phyloP scores from a whole-genome alignment of 2,888 invertebrate genomes.

The Julus scandinavius region DNA sequence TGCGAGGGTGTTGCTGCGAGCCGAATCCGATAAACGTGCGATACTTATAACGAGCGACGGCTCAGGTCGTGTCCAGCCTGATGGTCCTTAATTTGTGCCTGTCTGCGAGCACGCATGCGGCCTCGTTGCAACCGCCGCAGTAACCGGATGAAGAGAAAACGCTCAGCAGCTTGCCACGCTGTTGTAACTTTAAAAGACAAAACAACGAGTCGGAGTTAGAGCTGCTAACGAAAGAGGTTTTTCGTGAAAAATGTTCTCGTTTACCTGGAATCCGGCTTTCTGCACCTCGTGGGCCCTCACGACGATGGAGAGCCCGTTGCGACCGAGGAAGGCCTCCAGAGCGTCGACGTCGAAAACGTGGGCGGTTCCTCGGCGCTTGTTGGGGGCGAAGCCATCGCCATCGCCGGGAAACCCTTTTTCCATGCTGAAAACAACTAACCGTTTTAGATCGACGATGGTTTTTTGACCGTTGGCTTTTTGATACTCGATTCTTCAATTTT shows the following conservation, averaged over 20 bases:
- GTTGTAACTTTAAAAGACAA: slow-evolving; percentile 70
- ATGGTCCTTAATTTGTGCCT: slow-evolving; percentile 75
- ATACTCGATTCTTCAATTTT: too few species aligned
- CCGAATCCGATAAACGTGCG: too few species aligned
- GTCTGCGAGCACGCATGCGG: slow-evolving; percentile 76
- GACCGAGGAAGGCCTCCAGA: slow-evolving; percentile 74
- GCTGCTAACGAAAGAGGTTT: too few species aligned
- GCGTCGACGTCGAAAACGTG: slow-evolving; percentile 78
- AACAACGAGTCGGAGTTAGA: too few species aligned
- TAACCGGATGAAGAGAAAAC: slow-evolving; percentile 81
- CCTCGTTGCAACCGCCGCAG: slow-evolving; percentile 78
- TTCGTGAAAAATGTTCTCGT: not conserved
- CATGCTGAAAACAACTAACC: not conserved
- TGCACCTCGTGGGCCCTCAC: slow-evolving; percentile 81
- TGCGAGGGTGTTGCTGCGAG: too few species aligned
- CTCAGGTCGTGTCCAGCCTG: slow-evolving; percentile 69
- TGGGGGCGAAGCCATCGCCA: slow-evolving; percentile 69
- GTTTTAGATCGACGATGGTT: too few species aligned
- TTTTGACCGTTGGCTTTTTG: too few species aligned
- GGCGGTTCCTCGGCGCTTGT: slow-evolving; percentile 77
- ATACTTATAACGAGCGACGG: not conserved
- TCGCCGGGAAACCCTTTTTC: not conserved
- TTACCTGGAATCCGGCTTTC: slow-evolving; percentile 77
- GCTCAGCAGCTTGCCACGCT: slow-evolving; percentile 76
- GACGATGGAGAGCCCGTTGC: slow-evolving; percentile 76